These are phyloP conservation scores for Thoracochromis brauschi DNA, from an alignment of 2,113 vertebrate genomes.

Conservation along the genomic window DNA sequence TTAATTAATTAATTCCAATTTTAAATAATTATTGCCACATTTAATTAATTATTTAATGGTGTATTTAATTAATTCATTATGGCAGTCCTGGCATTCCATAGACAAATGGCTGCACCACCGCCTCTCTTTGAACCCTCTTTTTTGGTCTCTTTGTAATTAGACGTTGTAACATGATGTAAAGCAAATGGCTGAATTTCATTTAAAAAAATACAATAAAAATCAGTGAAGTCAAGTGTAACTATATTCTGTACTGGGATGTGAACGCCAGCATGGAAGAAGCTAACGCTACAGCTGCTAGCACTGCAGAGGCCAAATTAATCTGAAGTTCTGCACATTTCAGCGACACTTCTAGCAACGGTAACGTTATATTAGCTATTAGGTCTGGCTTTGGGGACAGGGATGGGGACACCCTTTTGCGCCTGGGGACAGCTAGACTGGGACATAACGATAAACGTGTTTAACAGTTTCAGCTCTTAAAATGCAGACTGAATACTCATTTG, in stretches of 20 bases:
- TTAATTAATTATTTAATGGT: too few relatives aligned
- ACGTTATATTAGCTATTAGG: not conserved
- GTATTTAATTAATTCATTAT: too few relatives aligned
- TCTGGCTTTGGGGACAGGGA: not conserved
- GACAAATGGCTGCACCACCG: not conserved
- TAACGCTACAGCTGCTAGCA: not conserved
- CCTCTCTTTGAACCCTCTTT: not conserved
- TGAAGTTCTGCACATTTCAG: not conserved
- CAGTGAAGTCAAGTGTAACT: not conserved
- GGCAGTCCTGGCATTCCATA: too few relatives aligned
- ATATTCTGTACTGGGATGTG: not conserved
- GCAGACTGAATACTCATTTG: not conserved
- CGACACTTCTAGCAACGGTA: not conserved
- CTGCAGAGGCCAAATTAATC: not conserved
- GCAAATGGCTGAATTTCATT: not conserved
- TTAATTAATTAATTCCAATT: too few relatives aligned
- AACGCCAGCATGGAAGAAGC: not conserved
- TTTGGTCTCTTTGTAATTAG: not conserved
- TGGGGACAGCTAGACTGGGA: not conserved
- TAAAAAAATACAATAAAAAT: not conserved
- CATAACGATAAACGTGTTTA: not conserved
- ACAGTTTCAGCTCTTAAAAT: not conserved
- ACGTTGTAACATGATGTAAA: not conserved
- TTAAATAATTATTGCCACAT: too few relatives aligned
- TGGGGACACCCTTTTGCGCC: not conserved